Evolutionary conservation across 1,140 invertebrate species (phyloP), one percentile per base, ranked within the genome.

Genomic region (Drosophila ananassae): DNA sequence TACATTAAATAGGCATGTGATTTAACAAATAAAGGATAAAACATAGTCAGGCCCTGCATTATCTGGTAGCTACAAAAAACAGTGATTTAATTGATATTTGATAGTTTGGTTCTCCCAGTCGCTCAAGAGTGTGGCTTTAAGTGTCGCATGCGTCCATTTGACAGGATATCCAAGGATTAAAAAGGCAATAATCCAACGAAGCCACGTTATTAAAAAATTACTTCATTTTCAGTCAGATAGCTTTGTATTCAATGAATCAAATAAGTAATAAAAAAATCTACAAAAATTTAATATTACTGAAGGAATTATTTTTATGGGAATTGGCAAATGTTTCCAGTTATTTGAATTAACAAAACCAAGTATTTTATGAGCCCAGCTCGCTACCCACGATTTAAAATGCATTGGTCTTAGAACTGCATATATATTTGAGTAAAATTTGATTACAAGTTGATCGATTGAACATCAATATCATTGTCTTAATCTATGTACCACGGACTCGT

Each of bases 1-100:
- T 62, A 56, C 52, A 83, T 55, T 41, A 62, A 69, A 69, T 64
- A 80, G 80, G 54, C 80, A 77, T 81, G 82, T 84, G 81, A 81
- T 84, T 80, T 84, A 71, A 77, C 44, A 66, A 69, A 73, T 84
- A 85, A 73, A 74, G 24, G 50, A 77, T 28, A 25, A 30, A 76
- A 53, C 73, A 66, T 61, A 84, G 60, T 68, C 73, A 72, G 66
- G 56, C 55, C 73, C 73, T 51, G 60, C 73, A 64, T 34, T 47
- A 74, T 22, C 13, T 34, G 6, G 62, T 46, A 58, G 10, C 47
- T n/a, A 6, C 46, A 32, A 39, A 30, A 28, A n/a, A 32, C 30
- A 22, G 8, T 62, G 44, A 48, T 34, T 22, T 47, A 9, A 24
- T 2, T 21, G 21, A 53, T 48, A 22, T 10, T 60, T 60, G 17